Evolutionary conservation across 2,797 vertebrate genomes (phyloP), one percentile per base, ranked within the genome.

Genomic region (Anabacerthia variegaticeps): DNA sequence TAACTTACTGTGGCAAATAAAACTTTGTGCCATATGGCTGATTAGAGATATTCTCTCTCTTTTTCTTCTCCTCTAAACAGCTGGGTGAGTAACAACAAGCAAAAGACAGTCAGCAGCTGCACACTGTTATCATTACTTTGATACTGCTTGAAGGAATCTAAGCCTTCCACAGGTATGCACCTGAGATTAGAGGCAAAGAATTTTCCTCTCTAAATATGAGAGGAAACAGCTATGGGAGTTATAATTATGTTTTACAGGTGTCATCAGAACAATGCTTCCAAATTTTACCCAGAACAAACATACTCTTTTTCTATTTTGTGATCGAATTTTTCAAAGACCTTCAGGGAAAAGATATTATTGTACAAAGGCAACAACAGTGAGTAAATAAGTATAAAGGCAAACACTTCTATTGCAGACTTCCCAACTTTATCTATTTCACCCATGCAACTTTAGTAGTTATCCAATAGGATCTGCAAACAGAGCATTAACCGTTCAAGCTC

Each of bases 11-110:
- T 76, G 92, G 96, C 97, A 97, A 98, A 98, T 97, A 97, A 97
- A 97, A 98, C 98, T 98, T 98, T 97, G 97, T 96, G 98, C 99
- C 99, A 99, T 99, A 99, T 99, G 99, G 99, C 98, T 98, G 98
- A 98, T 99, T 98, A 98, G 98, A 98, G 98, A 98, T 98, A 98
- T 97, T 98, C 98, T 98, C 98, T 98, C 98, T 98, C 91, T 95
- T 94, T 88, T 95, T 94, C 94, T 94, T 95, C 83, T 95, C 79
- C 92, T 97, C 97, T 93, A 95, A 98, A 98, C 98, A 98, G 98
- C 98, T 98, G 98, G 98, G 96, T 94, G 96, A 98, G 94, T 96
- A 98, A 98, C 97, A 97, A 98, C 96, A 91, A 98, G 96, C 92
- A 97, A 97, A 98, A 96, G 98, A 98, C 94, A 98, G 98, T 98